Conservation (phyloP, 2,888 invertebrate genomes). For the Cetonia aurata region DNA sequence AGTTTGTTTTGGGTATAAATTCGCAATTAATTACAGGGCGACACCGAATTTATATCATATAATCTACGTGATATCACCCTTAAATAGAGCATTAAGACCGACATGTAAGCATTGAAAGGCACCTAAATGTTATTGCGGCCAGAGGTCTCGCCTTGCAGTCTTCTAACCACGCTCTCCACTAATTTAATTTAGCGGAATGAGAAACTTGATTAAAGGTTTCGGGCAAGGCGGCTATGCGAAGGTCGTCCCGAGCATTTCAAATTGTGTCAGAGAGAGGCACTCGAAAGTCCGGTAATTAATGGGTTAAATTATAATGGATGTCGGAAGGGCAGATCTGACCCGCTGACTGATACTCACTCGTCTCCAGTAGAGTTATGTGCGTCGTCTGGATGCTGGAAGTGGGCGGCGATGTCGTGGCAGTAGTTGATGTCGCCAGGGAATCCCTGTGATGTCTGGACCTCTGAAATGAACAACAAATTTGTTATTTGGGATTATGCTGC, state of each 20-base stretch:
- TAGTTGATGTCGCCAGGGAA: slow-evolving; percentile 59
- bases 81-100: background rate
- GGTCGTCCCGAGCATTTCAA: slow-evolving; percentile 26
- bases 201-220: slow-evolving; percentile 34
- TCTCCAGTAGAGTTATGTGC: slow-evolving; percentile 65
- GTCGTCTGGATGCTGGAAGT: slow-evolving; percentile 59
- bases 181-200: slow-evolving; percentile 39
- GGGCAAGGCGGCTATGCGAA: slow-evolving; percentile 24
- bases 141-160: slow-evolving; percentile 22
- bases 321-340: slow-evolving; percentile 27
- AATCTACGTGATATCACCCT: background rate
- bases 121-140: slow-evolving; percentile 29
- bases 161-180: slow-evolving; percentile 28
- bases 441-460: slow-evolving; percentile 66
- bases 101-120: slow-evolving; percentile 20
- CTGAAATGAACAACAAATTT: slow-evolving; percentile 59
- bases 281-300: slow-evolving; percentile 37
- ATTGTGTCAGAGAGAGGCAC: slow-evolving; percentile 29
- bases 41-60: too few species aligned
- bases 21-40: too few species aligned
- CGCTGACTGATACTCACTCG: slow-evolving; percentile 60
- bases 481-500: background rate
- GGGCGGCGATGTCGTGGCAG: slow-evolving; percentile 30
- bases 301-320: slow-evolving; percentile 35
- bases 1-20: too few species aligned